Conservation (phyloP, 2,888 invertebrate species). For the Drosophila emarginata region DNA sequence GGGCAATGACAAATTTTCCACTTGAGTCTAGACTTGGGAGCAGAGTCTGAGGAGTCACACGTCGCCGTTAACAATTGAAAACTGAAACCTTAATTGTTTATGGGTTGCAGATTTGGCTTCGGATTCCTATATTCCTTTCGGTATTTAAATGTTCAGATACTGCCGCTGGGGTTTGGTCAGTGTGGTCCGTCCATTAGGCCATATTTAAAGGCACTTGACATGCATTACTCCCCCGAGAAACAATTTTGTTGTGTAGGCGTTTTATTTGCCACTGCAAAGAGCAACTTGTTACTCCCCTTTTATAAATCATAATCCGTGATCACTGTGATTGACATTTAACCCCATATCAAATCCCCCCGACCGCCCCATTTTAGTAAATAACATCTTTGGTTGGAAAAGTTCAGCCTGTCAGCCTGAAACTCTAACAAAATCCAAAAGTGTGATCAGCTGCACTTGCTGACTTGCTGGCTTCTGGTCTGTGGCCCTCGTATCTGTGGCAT, state of each 20-base stretch:
- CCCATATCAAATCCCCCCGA: slow-evolving; percentile 28
- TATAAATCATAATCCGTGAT: slow-evolving; percentile 20
- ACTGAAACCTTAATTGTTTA: slow-evolving; percentile 64
- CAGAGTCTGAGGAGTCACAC: slow-evolving; percentile 23
- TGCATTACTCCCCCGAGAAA: slow-evolving; percentile 28
- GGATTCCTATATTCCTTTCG: slow-evolving; percentile 18
- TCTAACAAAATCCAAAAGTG: slow-evolving; percentile 50
- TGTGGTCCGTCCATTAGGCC: slow-evolving; percentile 75
- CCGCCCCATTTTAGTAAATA: slow-evolving; percentile 1
- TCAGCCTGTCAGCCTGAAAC: slow-evolving; percentile 60
- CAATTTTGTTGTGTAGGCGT: slow-evolving; percentile 42
- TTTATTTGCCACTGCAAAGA: slow-evolving; percentile 59
- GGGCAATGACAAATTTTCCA: slow-evolving; percentile 76
- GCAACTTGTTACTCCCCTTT: slow-evolving; percentile 23
- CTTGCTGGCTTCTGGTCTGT: slow-evolving; percentile 9
- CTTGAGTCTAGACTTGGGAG: slow-evolving; percentile 59
- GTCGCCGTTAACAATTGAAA: slow-evolving; percentile 67
- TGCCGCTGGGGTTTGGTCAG: slow-evolving; percentile 53
- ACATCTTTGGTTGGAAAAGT: slow-evolving; percentile 39
- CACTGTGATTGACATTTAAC: slow-evolving; percentile 66
- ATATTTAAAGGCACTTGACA: slow-evolving; percentile 69
- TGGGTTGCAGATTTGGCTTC: slow-evolving; percentile 7
- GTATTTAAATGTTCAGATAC: too few species aligned
- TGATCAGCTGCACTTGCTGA: slow-evolving; percentile 78
- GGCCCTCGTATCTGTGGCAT: slow-evolving; percentile 53